These are phyloP conservation scores for Ciconia stormi DNA, from an alignment of 2,113 vertebrate genomes.

Conservation along the genomic window DNA sequence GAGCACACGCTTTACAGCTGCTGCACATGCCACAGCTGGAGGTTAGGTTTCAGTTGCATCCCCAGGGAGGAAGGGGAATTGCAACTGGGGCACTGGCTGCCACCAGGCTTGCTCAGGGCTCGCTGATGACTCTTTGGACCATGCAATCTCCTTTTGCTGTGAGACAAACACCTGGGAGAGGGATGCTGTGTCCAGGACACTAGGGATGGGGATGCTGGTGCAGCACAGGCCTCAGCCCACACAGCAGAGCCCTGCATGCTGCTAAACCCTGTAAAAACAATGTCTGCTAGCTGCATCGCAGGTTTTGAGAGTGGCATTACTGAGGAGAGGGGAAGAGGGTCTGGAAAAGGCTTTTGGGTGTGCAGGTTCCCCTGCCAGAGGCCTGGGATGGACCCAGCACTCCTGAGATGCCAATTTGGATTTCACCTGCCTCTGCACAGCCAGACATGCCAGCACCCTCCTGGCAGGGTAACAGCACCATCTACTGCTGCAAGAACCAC, in stretches of 20 bases:
- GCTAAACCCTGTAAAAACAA: no score
- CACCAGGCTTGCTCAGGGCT: neutral
- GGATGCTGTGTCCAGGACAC: neutral
- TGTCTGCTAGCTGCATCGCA: fast-evolving
- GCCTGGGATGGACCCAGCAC: neutral
- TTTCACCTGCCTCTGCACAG: neutral
- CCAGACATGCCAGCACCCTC: fast-evolving
- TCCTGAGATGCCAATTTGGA: neutral
- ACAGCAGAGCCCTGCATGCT: neutral
- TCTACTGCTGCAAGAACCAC: neutral
- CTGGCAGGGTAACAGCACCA: conserved; percentile 27
- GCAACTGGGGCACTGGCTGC: neutral
- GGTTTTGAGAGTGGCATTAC: neutral
- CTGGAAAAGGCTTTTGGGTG: neutral
- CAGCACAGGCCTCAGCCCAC: neutral
- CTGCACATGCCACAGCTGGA: neutral
- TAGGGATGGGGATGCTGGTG: neutral
- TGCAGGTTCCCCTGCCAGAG: neutral
- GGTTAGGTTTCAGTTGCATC: neutral
- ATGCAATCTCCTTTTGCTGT: neutral
- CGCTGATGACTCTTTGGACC: neutral
- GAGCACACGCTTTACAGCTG: neutral
- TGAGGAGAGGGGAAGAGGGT: neutral
- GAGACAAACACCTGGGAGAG: neutral
- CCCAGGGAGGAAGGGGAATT: neutral